Evolutionary conservation across 2,797 vertebrate genomes (phyloP).

Genomic region (Muscicapa striata): DNA sequence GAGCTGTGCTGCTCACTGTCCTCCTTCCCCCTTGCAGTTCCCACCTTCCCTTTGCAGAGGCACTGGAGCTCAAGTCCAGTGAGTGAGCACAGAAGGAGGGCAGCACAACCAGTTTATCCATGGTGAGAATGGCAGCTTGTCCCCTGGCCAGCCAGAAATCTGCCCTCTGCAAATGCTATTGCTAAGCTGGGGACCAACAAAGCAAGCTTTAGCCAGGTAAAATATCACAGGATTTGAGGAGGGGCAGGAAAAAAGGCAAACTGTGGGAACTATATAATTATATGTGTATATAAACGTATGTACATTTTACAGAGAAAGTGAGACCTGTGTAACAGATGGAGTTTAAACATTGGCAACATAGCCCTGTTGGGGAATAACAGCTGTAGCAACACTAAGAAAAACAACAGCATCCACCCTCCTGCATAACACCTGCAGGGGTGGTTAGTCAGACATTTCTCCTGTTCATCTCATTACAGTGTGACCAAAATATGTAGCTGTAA

Average conservation of each 20-base stretch:
- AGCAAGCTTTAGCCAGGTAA: neutral
- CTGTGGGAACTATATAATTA: neutral
- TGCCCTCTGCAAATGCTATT: neutral
- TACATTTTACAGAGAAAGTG: neutral
- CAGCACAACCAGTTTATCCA: accelerated
- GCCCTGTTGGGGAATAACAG: neutral
- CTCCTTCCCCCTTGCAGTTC: neutral
- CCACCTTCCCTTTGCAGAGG: neutral
- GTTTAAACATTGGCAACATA: neutral
- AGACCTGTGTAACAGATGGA: neutral
- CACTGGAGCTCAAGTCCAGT: accelerated
- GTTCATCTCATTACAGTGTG: neutral
- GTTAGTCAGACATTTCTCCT: neutral
- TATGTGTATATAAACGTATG: accelerated
- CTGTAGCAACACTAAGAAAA: constrained; percentile 26
- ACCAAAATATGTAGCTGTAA: neutral
- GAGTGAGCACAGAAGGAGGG: neutral
- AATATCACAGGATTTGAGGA: neutral
- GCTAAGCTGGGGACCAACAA: neutral
- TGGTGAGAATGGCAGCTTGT: accelerated
- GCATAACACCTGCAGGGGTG: neutral
- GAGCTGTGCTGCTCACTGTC: neutral
- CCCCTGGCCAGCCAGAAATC: neutral
- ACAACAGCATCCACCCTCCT: neutral
- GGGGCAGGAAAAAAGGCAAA: neutral